phyloP scores from a whole-genome alignment of 2,113 vertebrate genomes.

The Cyprinodon tularosa region DNA sequence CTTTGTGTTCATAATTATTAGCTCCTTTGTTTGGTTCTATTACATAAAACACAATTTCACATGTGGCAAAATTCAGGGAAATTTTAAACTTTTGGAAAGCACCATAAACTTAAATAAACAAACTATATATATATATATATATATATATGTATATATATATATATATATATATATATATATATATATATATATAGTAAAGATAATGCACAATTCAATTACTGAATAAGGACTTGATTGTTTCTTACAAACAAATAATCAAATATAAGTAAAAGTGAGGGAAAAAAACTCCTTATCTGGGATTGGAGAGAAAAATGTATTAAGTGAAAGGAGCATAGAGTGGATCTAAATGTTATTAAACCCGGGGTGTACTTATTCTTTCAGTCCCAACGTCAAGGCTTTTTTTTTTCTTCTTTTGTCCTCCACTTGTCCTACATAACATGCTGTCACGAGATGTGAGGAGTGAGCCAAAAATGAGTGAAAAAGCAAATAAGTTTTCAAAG shows the following conservation, averaged over 20 bases:
- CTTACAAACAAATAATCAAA: not conserved
- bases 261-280: not conserved
- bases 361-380: not conserved
- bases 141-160: no score
- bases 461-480: not conserved
- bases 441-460: not conserved
- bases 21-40: no score
- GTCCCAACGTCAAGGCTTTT: not conserved
- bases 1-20: no score
- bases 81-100: no score
- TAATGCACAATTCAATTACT: not conserved
- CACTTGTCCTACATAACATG: not conserved
- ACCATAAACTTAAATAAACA: no score
- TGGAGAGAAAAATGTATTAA: not conserved
- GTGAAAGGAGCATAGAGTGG: not conserved
- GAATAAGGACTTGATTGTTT: not conserved
- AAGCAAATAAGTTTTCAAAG: not conserved
- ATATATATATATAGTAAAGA: no score
- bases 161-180: no score
- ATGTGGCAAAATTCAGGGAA: no score
- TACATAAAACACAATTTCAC: no score
- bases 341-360: conserved; percentile 1
- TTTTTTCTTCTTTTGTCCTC: not conserved
- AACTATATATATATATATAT: no score
- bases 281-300: not conserved